Base-by-base conservation (phyloP, 2,113 vertebrate genomes). In the Ammodytes dubius region DNA sequence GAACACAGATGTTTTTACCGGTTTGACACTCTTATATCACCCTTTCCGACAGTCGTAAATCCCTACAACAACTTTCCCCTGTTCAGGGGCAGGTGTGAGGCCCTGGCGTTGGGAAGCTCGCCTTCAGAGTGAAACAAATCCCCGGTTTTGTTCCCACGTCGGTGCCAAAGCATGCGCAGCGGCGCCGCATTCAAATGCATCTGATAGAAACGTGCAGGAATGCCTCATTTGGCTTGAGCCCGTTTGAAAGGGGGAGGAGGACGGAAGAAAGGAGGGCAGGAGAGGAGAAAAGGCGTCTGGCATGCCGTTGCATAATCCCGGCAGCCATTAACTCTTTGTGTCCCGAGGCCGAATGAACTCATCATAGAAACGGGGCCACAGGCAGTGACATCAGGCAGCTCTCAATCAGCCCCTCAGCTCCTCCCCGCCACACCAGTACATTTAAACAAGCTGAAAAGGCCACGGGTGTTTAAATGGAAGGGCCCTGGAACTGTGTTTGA, bases 291-390 rank as follows among this genome's bases (percentile, higher is more conserved):
- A 89, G 80, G 69, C 76, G 75, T 89, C 91, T 93, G 89, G 87
- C 82, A 82, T 86, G 83, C 83, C 85, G 53, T 94, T 92, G 92
- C 90, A 91, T 95, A 94, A 94, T 94, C 89, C 91, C 66, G 39
- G 77, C 88, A 89, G 86, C 90, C 75, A 87, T 94, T 93, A 94
- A 93, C 91, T 88, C 92, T 87, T 88, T 89, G 90, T 87, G 43
- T 91, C 77, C 92, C 17, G 78, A 50, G 83, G 79, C 84, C 85
- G 87, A 93, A 93, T 93, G 81, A 92, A 92, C 86, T 91, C 86
- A 87, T 93, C 90, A 76, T 71, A 86, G 87, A 81, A 70, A 85
- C 71, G 67, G 81, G 27, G 86, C 89, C 88, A 91, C 91, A 91
- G 83, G 88, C 84, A 58, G 87, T 79, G 84, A 87, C 88, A 70